These are phyloP conservation scores for Percopsis transmontana DNA, from an alignment of 2,113 vertebrate species.

Conservation along the genomic window DNA sequence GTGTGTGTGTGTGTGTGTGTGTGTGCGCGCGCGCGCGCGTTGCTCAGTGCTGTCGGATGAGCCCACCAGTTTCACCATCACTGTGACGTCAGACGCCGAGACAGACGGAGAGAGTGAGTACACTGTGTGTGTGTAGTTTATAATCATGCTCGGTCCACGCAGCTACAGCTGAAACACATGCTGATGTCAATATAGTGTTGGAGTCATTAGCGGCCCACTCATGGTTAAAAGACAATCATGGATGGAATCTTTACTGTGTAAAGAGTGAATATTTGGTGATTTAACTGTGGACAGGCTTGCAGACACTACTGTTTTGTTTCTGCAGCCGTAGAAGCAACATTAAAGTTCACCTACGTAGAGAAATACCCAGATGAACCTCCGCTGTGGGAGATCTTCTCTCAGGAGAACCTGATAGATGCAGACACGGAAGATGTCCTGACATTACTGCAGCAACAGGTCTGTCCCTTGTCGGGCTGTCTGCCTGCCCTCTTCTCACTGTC, in stretches of 20 bases:
- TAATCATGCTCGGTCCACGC: not conserved
- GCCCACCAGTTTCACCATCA: conserved; percentile 93
- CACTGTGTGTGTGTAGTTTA: not conserved
- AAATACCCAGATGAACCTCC: conserved; percentile 94
- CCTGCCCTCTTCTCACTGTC: too few species aligned
- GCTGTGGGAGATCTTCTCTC: conserved; percentile 89
- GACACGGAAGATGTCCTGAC: conserved; percentile 84
- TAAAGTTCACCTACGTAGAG: conserved; percentile 96
- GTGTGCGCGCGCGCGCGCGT: too few species aligned
- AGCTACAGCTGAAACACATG: not conserved
- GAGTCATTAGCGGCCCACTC: too few species aligned
- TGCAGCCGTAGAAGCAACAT: conserved; percentile 86
- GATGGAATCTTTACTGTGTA: too few species aligned
- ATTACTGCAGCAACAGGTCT: conserved; percentile 90
- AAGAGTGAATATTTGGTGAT: too few species aligned
- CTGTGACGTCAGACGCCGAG: conserved; percentile 91
- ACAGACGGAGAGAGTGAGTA: conserved; percentile 93
- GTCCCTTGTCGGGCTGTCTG: conserved; percentile 6
- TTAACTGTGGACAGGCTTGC: not conserved
- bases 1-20: not conserved
- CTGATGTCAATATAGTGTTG: too few species aligned
- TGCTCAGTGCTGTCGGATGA: conserved; percentile 87
- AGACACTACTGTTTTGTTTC: conserved; percentile 30
- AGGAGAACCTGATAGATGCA: conserved; percentile 92
- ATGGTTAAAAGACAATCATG: too few species aligned